Evolutionary conservation across 2,797 vertebrate species (phyloP), one percentile per base, ranked within the genome.

Genomic region (Muscicapa striata): DNA sequence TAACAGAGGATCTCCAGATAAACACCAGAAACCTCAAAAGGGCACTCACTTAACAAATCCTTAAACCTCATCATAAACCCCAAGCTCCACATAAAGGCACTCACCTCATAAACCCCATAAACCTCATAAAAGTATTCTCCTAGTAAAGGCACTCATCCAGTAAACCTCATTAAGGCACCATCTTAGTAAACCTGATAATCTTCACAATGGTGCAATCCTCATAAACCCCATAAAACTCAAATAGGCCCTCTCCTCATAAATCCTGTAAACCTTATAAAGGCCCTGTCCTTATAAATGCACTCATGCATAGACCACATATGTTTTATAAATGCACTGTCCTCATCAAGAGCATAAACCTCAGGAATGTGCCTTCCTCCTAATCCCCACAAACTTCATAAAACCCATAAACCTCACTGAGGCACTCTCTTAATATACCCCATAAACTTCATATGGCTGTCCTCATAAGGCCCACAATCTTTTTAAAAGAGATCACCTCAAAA

Each of bases 371-470:
- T 52, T 52, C 38, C 24, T 52, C 7, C 20, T 43, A 43, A 63
- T 34, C 38, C 24, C 32, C 74, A 43, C 14, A 29, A 63, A 52
- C 38, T 12, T 41, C 52, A 41, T 68, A 58, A 67, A 57, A 11
- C 34, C 34, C 29, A 27, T n/a, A 48, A 58, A 22, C 9, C 15
- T n/a, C 23, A 32, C 32, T 14, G 58, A 41, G 30, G 19, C 19
- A 48, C 13, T 81, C 15, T 24, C 46, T 23, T 26, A 27, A 61
- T 40, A n/a, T 6, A n/a, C 15, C 22, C 29, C 29, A 40, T 61
- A 40, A 49, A 49, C 13, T 34, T 52, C 48, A 34, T 34, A 77
- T 0, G 1, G 0, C 15, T 77, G 15, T 29, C 59, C 12, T 54
- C 29, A 21, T 30, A 69, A 81, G 38, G 6, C 43, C 43, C 15